Base-by-base conservation (phyloP, 2,113 vertebrate genomes). In the Spheniscus mendiculus region DNA sequence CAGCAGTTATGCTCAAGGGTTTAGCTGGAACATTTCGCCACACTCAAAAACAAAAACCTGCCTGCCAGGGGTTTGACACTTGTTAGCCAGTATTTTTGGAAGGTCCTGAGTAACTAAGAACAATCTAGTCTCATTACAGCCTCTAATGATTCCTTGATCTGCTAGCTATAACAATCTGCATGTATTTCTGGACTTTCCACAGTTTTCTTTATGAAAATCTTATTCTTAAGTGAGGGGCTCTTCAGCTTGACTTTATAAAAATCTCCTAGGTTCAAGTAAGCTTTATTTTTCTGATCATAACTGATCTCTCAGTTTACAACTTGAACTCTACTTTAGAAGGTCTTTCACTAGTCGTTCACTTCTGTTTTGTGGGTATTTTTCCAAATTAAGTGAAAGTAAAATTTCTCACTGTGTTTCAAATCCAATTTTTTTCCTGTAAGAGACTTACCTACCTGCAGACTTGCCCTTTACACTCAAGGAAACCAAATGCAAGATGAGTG, bases 1-100 rank as follows among this genome's bases (percentile, higher is more conserved):
- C 86, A 95, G 90, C 56, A 74, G 61, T 83, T 81, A 26, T 36
- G 69, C 78, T 81, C 32, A 93, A 87, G 42, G 29, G n/a, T 92
- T 96, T 90, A 90, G 38, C 66, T 92, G 73, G 69, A 95, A 93
- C 47, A 62, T 92, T 97, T 90, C 9, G 4, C 56, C 86, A 88
- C 11, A 21, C 32, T 84, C 65, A 59, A 65, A 49, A 93, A 4
- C 14, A 42, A 42, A 65, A 47, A 12, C 11, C n/a, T 85, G 49
- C 22, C 79, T 92, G 86, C 72, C 79, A 93, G 76, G 29, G 52
- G 9, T 92, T 65, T 91, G 81, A 95, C 84, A 89, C 55, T 83
- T 88, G 38, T 89, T 95, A 93, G 62, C 34, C 70, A 50, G 58
- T 87, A 65, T 70, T 87, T 93, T 96, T 89, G 27, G 44, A 94